These are phyloP conservation scores for Melikaiella ostensackeni DNA, from an alignment of 2,888 invertebrate genomes.

Conservation along the genomic window DNA sequence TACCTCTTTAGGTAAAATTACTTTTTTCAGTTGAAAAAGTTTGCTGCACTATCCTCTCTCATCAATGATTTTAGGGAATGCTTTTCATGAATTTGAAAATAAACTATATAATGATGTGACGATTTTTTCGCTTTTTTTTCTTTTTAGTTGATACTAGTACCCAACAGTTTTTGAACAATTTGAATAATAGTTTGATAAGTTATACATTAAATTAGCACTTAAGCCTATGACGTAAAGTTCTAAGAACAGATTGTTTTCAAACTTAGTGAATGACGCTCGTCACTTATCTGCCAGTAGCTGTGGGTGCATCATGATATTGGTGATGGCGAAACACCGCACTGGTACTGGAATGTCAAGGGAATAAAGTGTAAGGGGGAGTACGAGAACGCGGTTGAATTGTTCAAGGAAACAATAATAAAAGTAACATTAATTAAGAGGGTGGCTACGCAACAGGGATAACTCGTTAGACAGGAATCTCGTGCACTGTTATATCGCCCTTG, in stretches of 20 bases:
- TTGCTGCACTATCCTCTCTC: not conserved
- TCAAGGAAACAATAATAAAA: conserved; percentile 73
- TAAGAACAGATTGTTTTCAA: conserved; percentile 57
- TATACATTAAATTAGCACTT: too few species aligned
- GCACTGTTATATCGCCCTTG: conserved; percentile 56
- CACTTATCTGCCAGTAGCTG: conserved; percentile 45
- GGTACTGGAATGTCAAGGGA: not conserved
- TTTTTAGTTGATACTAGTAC: too few species aligned
- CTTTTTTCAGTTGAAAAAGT: not conserved
- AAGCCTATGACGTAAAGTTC: not conserved
- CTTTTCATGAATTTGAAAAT: too few species aligned
- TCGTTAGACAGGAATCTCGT: conserved; percentile 64
- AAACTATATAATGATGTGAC: too few species aligned
- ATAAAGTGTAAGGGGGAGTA: conserved; percentile 53
- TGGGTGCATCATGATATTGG: conserved; percentile 10
- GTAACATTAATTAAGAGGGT: conserved; percentile 73
- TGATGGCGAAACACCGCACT: conserved; percentile 2
- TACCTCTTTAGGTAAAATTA: not conserved
- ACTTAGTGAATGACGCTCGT: conserved; percentile 62
- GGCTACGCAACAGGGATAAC: conserved; percentile 60
- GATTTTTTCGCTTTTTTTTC: too few species aligned
- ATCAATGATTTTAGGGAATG: too few species aligned
- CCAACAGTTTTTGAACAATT: too few species aligned
- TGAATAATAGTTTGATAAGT: too few species aligned
- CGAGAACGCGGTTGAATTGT: conserved; percentile 63